Conservation (phyloP, 2,888 invertebrate species). For the Gonocerus acuteangulatus region DNA sequence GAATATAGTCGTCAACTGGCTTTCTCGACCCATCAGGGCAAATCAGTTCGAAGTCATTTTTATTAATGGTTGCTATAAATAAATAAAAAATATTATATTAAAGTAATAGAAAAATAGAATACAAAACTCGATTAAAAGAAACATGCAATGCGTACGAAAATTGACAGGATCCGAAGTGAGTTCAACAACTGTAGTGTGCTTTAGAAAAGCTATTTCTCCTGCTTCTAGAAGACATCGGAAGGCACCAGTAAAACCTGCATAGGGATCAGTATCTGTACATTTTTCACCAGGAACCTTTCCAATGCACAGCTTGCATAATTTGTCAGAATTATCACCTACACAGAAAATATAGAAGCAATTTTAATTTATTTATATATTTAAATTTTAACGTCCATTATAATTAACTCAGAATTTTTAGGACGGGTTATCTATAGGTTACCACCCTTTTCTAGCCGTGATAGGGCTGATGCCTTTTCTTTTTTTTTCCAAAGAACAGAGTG, state of each 20-base stretch:
- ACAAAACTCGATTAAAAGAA: constrained; percentile 13
- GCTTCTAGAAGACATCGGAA: constrained; percentile 72
- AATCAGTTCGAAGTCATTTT: constrained; percentile 67
- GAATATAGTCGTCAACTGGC: constrained; percentile 58
- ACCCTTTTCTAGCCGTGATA: too few relatives aligned
- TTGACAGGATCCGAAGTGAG: constrained; percentile 54
- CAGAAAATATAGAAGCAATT: not conserved
- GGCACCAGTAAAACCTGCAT: constrained; percentile 87
- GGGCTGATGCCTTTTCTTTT: too few relatives aligned
- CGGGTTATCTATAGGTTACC: too few relatives aligned
- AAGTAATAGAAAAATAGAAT: constrained; percentile 30
- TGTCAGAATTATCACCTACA: constrained; percentile 60
- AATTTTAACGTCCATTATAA: too few relatives aligned
- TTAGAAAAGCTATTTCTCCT: constrained; percentile 86
- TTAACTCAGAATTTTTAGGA: too few relatives aligned
- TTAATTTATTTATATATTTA: not conserved
- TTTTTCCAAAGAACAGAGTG: too few relatives aligned
- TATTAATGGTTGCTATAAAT: constrained; percentile 54
- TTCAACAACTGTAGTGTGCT: constrained; percentile 72
- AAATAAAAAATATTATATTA: not conserved
- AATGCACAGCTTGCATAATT: constrained; percentile 73
- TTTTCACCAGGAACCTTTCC: constrained; percentile 70
- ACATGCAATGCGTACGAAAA: constrained; percentile 47
- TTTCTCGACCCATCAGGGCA: constrained; percentile 70
- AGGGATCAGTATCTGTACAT: constrained; percentile 79